Evolutionary conservation across 2,888 invertebrate genomes (phyloP), one percentile per base, ranked within the genome.

Genomic region (Gryllus longicercus): DNA sequence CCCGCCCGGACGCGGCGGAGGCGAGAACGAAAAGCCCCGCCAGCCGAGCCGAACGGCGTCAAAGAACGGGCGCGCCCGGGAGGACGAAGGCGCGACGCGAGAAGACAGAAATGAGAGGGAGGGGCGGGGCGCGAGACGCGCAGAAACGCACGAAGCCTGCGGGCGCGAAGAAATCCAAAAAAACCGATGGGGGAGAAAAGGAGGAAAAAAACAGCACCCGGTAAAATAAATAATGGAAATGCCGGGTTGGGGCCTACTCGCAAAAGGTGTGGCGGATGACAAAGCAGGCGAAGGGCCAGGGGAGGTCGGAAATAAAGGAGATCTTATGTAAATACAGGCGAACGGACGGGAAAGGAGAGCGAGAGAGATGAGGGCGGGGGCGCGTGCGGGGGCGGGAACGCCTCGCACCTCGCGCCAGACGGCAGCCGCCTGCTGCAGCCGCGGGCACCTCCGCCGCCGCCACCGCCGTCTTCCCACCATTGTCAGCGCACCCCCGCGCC

Each of bases 401-500:
- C 8, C 38, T 38, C 8, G 38, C 38, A 38, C 38, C 38, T 38
- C 38, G 38, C 38, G 38, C 38, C 8, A 38, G 38, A 38, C 38
- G 38, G 38, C 38, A 38, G 38, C 38, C 8, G 63, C 63, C 63
- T 18, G 16, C 63, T 18, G 14, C 63, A 63, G 16, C 63, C 14
- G 14, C 63, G n/a, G 63, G 14, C n/a, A n/a, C 63, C 63, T 63
- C 4, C 63, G 63, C 14, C 63, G 1, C 63, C 16, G n/a, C 63
- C 18, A 2, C 63, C 63, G 63, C 14, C 63, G 5, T 63, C 63
- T 63, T 16, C 16, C 4, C 63, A 14, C 16, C 63, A 63, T n/a
- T 63, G 63, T 63, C 16, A 63, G n/a, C n/a, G 63, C 63, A 63
- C 63, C 63, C 63, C 63, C 63, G 63, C 63, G 63, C n/a, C 63